Conservation (phyloP, 2,888 invertebrate genomes). For the Apamea sordens region DNA sequence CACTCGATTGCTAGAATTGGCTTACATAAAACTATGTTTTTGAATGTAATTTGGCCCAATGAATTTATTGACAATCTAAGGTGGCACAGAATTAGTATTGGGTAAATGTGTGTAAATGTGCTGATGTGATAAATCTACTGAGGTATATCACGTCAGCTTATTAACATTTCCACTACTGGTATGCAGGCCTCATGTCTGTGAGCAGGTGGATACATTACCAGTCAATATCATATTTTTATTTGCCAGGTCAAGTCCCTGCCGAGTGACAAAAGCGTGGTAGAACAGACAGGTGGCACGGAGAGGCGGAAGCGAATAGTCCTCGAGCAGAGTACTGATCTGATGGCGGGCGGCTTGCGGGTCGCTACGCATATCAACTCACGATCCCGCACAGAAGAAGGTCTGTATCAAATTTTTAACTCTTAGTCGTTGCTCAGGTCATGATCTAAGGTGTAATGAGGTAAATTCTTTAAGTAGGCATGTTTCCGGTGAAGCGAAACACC, state of each 20-base stretch:
- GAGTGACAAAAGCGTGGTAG: constrained; percentile 84
- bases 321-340: constrained; percentile 95
- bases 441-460: not conserved
- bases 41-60: not conserved
- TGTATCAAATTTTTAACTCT: not conserved
- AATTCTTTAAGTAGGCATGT: not conserved
- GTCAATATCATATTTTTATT: constrained; percentile 4
- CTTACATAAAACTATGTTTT: not conserved
- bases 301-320: constrained; percentile 95
- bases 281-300: constrained; percentile 90
- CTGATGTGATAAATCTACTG: not conserved
- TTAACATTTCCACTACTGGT: no score
- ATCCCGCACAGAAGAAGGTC: constrained; percentile 95
- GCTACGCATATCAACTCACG: constrained; percentile 95
- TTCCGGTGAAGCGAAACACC: not conserved
- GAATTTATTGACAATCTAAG: not conserved
- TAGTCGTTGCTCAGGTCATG: not conserved
- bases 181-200: not conserved
- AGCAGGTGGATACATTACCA: not conserved
- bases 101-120: not conserved
- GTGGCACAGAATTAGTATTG: not conserved
- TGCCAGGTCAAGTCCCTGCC: constrained; percentile 83
- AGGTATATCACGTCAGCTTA: no score
- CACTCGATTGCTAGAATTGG: not conserved
- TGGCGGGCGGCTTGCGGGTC: constrained; percentile 95